Percentiles rank a stretch among this genome's conserved stretches.
phyloP scores from a whole-genome alignment of 2,888 invertebrate genomes.

The Drosophila borborema region DNA sequence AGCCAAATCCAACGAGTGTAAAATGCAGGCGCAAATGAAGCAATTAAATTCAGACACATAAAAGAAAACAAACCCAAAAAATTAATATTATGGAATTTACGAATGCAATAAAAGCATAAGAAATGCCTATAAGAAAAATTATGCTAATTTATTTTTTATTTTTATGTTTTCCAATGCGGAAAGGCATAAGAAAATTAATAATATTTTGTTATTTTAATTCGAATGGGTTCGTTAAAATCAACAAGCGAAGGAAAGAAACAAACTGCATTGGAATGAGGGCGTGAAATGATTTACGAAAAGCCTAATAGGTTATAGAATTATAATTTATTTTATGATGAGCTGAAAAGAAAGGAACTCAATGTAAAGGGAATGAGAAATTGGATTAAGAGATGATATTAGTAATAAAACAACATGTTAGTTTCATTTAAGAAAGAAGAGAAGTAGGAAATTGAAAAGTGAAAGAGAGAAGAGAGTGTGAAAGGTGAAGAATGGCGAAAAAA shows the following conservation, averaged over 20 bases:
- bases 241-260: background rate
- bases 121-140: slow-evolving; percentile 33
- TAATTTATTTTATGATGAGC: background rate
- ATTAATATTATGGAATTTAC: slow-evolving; percentile 46
- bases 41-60: slow-evolving; percentile 47
- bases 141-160: slow-evolving; percentile 52
- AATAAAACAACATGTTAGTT: background rate
- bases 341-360: background rate
- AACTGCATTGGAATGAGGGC: slow-evolving; percentile 1
- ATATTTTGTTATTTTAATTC: slow-evolving; percentile 57
- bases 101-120: slow-evolving; percentile 36
- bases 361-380: background rate
- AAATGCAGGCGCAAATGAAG: slow-evolving; percentile 70
- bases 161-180: slow-evolving; percentile 27
- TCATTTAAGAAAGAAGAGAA: background rate
- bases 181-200: slow-evolving; percentile 31
- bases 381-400: background rate
- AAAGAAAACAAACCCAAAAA: slow-evolving; percentile 31
- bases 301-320: slow-evolving; percentile 1
- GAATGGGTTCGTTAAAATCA: slow-evolving; percentile 42
- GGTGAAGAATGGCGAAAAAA: no score
- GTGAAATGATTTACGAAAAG: background rate
- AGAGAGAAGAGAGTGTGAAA: background rate
- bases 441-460: background rate
- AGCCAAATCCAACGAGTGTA: slow-evolving; percentile 10